A percentile compares a stretch with the other conserved stretches of the same genome.
phyloP scores from a whole-genome alignment of 2,113 vertebrate species.

The Salvelinus alpinus region DNA sequence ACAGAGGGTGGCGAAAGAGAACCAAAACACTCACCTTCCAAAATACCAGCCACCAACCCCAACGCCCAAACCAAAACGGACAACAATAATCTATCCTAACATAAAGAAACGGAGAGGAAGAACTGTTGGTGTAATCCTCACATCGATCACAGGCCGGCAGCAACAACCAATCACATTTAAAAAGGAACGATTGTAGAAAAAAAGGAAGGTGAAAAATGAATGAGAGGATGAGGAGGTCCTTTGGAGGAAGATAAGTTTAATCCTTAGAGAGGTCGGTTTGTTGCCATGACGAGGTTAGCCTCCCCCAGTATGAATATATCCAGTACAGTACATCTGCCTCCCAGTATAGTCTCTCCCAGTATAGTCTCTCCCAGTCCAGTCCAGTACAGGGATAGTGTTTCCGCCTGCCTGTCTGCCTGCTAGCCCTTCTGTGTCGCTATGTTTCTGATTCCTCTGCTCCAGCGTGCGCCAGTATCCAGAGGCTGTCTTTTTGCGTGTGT shows the following conservation, averaged over 20 bases:
- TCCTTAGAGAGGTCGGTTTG: conserved; percentile 2
- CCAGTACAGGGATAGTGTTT: background rate
- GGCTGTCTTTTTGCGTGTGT: conserved; percentile 1
- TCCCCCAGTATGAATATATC: background rate
- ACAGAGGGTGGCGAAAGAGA: conserved; percentile 4
- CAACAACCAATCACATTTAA: too few relatives aligned
- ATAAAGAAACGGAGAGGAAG: too few relatives aligned
- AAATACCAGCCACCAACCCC: conserved; percentile 8
- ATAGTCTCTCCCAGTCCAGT: background rate
- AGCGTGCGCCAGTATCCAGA: background rate
- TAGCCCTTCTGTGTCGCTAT: background rate
- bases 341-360: too few relatives aligned
- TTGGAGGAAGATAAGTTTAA: background rate
- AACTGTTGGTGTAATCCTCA: too few relatives aligned
- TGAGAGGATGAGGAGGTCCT: background rate
- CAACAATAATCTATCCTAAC: too few relatives aligned
- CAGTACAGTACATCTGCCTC: too few relatives aligned
- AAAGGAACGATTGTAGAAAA: background rate
- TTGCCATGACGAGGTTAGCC: background rate
- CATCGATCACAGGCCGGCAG: too few relatives aligned
- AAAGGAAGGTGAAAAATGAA: background rate
- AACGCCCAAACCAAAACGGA: too few relatives aligned
- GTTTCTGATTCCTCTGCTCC: background rate
- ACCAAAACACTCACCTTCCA: conserved; percentile 59
- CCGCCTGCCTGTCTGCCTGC: background rate